Percentiles rank a stretch among this genome's conserved stretches.
Conservation (phyloP, 2,888 invertebrate species). For the Noctua janthe region DNA sequence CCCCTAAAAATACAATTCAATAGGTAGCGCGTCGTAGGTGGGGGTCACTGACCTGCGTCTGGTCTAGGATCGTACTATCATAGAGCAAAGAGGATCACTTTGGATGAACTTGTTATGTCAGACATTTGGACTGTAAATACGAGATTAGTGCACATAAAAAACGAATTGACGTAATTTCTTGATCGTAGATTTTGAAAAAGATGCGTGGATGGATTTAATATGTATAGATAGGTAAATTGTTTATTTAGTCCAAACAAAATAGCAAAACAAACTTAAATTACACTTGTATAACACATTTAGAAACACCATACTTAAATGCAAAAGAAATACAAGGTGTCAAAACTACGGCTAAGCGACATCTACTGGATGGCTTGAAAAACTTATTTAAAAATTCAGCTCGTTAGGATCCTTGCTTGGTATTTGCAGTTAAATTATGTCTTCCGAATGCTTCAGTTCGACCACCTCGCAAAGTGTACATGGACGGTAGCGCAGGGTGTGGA, state of each 20-base stretch:
- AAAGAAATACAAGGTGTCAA: background rate
- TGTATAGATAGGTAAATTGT: background rate
- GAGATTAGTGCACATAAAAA: conserved; percentile 1
- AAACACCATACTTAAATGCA: background rate
- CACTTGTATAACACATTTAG: background rate
- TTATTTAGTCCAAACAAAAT: background rate
- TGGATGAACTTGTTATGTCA: conserved; percentile 34
- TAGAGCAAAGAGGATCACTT: conserved; percentile 33
- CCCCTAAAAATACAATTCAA: conserved; percentile 67
- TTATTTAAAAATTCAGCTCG: too few species aligned
- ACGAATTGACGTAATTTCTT: background rate
- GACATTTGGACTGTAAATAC: conserved; percentile 6
- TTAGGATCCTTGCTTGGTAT: too few species aligned
- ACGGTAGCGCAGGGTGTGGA: too few species aligned
- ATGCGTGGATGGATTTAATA: background rate
- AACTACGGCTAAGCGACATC: too few species aligned
- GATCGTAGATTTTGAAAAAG: background rate
- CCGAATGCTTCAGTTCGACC: too few species aligned
- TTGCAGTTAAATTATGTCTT: too few species aligned
- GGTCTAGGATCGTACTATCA: conserved; percentile 45
- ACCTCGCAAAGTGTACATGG: too few species aligned
- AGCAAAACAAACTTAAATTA: background rate
- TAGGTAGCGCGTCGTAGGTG: conserved; percentile 63
- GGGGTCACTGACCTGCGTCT: conserved; percentile 52
- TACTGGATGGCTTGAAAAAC: too few species aligned